Evolutionary conservation across 35 echinoderm and acorn worm genomes (phyloP).

Genomic region (Lytechinus pictus): DNA sequence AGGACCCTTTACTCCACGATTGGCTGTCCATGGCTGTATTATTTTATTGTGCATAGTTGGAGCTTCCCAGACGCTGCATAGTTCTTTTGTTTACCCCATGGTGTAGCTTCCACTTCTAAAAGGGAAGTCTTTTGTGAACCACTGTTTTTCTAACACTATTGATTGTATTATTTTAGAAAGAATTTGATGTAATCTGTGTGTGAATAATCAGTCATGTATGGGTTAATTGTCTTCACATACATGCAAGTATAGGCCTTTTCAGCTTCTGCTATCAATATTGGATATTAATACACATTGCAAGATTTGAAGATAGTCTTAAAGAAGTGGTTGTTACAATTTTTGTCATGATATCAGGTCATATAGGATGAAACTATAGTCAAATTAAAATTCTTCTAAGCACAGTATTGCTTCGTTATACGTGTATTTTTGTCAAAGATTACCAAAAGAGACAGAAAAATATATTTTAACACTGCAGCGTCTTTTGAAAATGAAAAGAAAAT

Average conservation of each 20-base stretch:
- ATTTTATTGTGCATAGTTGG: background rate
- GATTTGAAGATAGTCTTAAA: too few species aligned
- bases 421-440: too few species aligned
- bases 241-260: background rate
- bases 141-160: background rate
- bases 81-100: background rate
- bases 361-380: too few species aligned
- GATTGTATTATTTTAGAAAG: background rate
- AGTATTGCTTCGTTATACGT: too few species aligned
- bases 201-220: background rate
- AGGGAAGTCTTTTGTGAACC: background rate
- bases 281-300: too few species aligned
- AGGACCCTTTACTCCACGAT: too few species aligned
- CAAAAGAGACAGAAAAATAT: too few species aligned
- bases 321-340: too few species aligned
- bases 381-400: too few species aligned
- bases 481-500: too few species aligned
- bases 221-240: background rate
- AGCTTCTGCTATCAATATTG: background rate
- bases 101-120: background rate
- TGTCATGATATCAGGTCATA: too few species aligned
- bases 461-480: too few species aligned
- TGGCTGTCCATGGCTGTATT: background rate
- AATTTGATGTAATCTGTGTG: background rate
- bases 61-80: background rate